Base-by-base conservation (phyloP, 2,888 invertebrate species). In the Physocephala rufipes region DNA sequence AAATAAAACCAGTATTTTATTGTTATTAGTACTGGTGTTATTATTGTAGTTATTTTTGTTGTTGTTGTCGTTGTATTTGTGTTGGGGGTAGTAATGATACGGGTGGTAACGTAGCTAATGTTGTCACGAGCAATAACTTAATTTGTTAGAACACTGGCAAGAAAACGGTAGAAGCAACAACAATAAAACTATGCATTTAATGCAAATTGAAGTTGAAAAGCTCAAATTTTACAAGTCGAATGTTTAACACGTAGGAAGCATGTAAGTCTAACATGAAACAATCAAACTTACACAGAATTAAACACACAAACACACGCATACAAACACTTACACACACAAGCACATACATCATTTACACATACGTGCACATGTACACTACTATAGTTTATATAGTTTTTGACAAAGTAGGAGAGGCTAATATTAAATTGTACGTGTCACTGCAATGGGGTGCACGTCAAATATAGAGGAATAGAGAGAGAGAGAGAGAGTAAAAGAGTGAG, bases 381-480 rank as follows among this genome's bases (percentile, higher is more conserved):
- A 9, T 36, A 36, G 36, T 36, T 9, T 36, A 36, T 36, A 36
- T 36, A 9, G 36, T 9, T 7, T 36, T 36, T 7, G 36, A 4
- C 36, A 9, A 4, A 36, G 36, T 36, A 9, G 15, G 28, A 64
- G 26, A 30, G 49, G 24, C 64, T n/a, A n/a, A 26, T 49, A 36
- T 49, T 64, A 24, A 76, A 75, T 75, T 74, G 24, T 68, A 75
- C 71, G 75, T 75, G 73, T 73, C 67, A 66, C 71, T 68, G 30
- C 26, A 65, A 63, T 74, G 67, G 74, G 70, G 74, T 72, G 58
- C 62, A 71, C 36, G 4, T 36, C 9, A 9, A 7, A 9, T 36
- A 36, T 36, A 36, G 36, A 36, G 5, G 71, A 62, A 70, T 67
- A 16, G 51, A 12, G n/a, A 36, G 43, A 61, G 12, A 26, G 26